Base-by-base conservation (phyloP, 2,113 vertebrate species). In the Stegastes partitus region DNA sequence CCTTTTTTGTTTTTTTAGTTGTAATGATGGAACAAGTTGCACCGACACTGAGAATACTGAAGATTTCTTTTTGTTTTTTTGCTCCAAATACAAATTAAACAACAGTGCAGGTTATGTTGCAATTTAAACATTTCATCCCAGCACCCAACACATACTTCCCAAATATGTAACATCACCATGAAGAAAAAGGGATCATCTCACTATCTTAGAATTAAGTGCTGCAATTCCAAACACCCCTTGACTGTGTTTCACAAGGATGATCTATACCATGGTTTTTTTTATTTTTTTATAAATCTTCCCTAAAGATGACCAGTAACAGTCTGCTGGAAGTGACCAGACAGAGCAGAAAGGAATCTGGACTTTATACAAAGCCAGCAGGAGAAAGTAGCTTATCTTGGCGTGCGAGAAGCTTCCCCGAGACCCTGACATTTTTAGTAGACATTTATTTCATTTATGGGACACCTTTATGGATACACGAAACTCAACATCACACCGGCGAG, bases 291-390 rank as follows among this genome's bases (percentile, higher is more conserved):
- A 2, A 34, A 34, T 34, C n/a, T 12, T 22, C 6, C 25, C 11
- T 28, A 21, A 16, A 37, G 44, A 74, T 50, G 44, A 39, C 56
- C 61, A 71, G 23, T 4, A 56, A 73, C 68, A 25, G 51, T 25
- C 55, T 39, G 42, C 45, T 59, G 67, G 25, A 42, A 79, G 70
- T 0, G 9, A 57, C 26, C 42, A 74, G 65, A 59, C 68, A n/a
- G 58, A 86, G 62, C 26, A 67, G 64, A 86, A 59, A 89, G 64
- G 78, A 84, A 89, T 83, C 74, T 64, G 34, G 18, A 75, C 64
- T 73, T 81, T 85, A 75, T 68, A 77, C 71, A 87, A 80, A 72
- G 57, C 55, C 50, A 82, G 6, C 2, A 0, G 65, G 59, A 71
- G 42, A 71, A 65, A 67, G 49, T 62, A 44, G 31, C 73, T 71